Evolutionary conservation across 2,888 invertebrate genomes (phyloP).

Genomic region (Quadroppia sp.): DNA sequence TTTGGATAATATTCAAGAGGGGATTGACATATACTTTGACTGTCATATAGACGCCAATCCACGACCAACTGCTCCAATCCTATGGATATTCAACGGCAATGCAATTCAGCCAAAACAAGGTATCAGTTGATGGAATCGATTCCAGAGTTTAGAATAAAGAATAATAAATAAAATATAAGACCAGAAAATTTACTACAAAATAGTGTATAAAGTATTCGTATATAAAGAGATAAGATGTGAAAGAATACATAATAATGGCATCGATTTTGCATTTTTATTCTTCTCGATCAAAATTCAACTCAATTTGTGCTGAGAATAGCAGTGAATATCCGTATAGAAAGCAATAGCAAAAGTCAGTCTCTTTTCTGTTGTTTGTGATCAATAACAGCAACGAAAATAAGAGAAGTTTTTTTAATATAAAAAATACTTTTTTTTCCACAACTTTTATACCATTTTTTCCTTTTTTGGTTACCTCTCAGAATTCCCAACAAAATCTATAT

Average conservation of each 20-base stretch:
- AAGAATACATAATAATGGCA: conserved; percentile 22
- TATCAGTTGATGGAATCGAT: not conserved
- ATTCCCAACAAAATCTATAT: not conserved
- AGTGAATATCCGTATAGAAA: not conserved
- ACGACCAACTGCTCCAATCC: conserved; percentile 40
- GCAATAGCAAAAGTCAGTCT: not conserved
- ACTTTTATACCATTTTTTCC: not conserved
- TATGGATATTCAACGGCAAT: conserved; percentile 44
- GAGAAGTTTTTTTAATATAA: not conserved
- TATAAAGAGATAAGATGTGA: conserved; percentile 1
- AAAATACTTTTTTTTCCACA: conserved; percentile 11
- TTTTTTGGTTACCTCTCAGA: not conserved
- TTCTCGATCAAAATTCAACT: conserved; percentile 5
- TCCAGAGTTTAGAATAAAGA: not conserved
- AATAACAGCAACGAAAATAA: not conserved
- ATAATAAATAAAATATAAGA: too few relatives aligned
- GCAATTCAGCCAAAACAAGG: conserved; percentile 41
- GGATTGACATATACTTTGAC: conserved; percentile 45
- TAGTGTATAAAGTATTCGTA: too few relatives aligned
- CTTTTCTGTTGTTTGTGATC: not conserved
- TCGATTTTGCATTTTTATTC: conserved; percentile 24
- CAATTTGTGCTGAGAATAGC: conserved; percentile 22
- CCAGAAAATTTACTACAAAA: too few relatives aligned
- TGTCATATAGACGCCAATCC: conserved; percentile 45
- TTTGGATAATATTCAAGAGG: conserved; percentile 43